Evolutionary conservation across 2,888 invertebrate species (phyloP).

Genomic region (Pseudeuparius sepicola): DNA sequence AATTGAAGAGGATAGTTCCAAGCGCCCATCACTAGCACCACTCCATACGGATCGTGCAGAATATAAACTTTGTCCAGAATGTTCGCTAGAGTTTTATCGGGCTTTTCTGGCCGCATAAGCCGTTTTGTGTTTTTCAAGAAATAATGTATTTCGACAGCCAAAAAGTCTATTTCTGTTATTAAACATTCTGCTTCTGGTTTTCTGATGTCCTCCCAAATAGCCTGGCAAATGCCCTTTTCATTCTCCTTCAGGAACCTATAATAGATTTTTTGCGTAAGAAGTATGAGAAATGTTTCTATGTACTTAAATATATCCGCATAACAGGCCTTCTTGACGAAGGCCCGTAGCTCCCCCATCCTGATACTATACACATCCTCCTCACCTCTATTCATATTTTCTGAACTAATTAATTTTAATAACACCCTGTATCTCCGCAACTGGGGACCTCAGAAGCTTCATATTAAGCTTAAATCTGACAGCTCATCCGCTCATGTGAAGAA

Average conservation of each 20-base stretch:
- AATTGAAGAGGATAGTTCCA: slow-evolving; percentile 97
- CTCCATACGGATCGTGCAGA: slow-evolving; percentile 85
- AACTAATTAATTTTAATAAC: no score
- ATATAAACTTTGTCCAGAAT: slow-evolving; percentile 62
- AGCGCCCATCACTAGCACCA: slow-evolving; percentile 79
- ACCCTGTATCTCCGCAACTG: no score
- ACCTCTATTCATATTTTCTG: no score
- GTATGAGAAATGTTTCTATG: no score
- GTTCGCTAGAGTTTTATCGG: slow-evolving; percentile 58
- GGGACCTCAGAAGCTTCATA: no score
- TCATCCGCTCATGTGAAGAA: no score
- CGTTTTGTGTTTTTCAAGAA: slow-evolving; percentile 60
- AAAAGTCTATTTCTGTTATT: slow-evolving; percentile 64
- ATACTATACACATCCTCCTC: no score
- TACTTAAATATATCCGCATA: no score
- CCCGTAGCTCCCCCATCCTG: no score
- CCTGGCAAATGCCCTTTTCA: slow-evolving; percentile 66
- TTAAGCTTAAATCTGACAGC: no score
- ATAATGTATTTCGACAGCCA: slow-evolving; percentile 61
- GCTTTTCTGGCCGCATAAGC: slow-evolving; percentile 68
- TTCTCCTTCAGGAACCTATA: slow-evolving; percentile 70
- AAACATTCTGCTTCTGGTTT: slow-evolving; percentile 69
- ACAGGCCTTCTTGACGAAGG: no score
- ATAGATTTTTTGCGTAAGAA: no score
- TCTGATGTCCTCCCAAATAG: slow-evolving; percentile 53